Evolutionary conservation across 2,888 invertebrate species (phyloP).

Genomic region (Chloromyia formosa): DNA sequence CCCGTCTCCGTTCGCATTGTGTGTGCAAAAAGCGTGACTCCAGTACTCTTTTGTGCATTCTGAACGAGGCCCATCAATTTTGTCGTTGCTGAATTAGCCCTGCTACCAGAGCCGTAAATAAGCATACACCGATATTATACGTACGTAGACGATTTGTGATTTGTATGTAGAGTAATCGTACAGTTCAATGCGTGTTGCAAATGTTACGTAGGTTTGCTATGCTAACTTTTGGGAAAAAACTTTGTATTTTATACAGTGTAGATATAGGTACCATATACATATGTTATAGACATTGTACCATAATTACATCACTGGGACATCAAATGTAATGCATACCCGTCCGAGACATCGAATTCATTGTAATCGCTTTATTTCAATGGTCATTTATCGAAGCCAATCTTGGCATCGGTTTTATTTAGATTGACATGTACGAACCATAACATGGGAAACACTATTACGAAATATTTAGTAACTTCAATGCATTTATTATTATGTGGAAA

Average conservation of each 20-base stretch:
- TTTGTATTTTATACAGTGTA: no score
- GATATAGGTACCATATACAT: background rate
- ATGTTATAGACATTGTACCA: background rate
- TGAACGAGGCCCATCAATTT: conserved; percentile 38
- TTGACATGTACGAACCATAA: conserved; percentile 15
- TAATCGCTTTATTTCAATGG: conserved; percentile 23
- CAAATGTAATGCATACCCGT: background rate
- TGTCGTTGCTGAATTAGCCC: background rate
- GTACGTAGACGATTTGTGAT: background rate
- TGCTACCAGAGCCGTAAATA: conserved; percentile 25
- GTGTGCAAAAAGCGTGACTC: background rate
- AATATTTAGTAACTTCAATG: conserved; percentile 14
- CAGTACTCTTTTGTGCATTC: conserved; percentile 13
- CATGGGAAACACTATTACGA: conserved; percentile 32
- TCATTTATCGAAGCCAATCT: conserved; percentile 36
- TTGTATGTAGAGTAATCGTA: background rate
- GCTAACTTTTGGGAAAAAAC: background rate
- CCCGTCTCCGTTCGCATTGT: background rate
- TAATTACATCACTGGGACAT: conserved; percentile 25
- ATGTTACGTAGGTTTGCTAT: background rate
- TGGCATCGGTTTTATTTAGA: conserved; percentile 32
- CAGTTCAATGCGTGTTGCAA: background rate
- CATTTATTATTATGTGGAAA: background rate
- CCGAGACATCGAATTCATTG: conserved; percentile 32
- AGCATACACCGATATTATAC: background rate